Percentiles rank a stretch among this genome's conserved stretches.
Evolutionary conservation across 2,113 vertebrate species (phyloP).

Genomic region (Typhlomys cinereus): DNA sequence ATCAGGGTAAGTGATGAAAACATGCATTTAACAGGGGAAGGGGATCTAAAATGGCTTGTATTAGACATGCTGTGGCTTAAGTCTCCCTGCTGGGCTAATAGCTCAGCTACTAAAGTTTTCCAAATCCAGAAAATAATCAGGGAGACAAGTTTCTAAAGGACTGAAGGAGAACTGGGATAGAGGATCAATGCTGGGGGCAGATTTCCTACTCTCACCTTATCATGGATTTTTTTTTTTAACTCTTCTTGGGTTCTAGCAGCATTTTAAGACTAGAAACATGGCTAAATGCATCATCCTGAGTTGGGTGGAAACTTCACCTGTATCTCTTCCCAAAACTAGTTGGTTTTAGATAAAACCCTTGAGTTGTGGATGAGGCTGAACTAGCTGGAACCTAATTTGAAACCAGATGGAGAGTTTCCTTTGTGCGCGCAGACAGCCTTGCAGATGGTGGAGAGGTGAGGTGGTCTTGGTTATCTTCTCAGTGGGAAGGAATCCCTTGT

Average conservation of each 20-base stretch:
- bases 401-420: background rate
- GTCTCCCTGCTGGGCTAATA: background rate
- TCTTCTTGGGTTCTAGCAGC: background rate
- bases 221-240: no score
- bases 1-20: conserved; percentile 56
- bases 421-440: background rate
- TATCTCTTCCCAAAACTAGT: background rate
- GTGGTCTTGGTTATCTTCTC: background rate
- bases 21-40: conserved; percentile 38
- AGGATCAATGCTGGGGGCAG: background rate
- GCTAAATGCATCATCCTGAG: background rate
- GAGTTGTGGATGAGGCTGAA: background rate
- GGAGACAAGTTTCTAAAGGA: conserved; percentile 20
- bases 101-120: conserved; percentile 32
- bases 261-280: background rate
- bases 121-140: conserved; percentile 26
- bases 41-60: background rate
- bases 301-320: background rate
- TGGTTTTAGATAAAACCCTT: conserved; percentile 6
- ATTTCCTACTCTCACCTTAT: background rate
- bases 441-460: rapidly evolving
- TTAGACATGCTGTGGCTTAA: background rate
- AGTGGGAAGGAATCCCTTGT: background rate
- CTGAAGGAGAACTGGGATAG: background rate
- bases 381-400: background rate